Conservation (phyloP, 2,888 invertebrate genomes). For the Trachelus tabidus region DNA sequence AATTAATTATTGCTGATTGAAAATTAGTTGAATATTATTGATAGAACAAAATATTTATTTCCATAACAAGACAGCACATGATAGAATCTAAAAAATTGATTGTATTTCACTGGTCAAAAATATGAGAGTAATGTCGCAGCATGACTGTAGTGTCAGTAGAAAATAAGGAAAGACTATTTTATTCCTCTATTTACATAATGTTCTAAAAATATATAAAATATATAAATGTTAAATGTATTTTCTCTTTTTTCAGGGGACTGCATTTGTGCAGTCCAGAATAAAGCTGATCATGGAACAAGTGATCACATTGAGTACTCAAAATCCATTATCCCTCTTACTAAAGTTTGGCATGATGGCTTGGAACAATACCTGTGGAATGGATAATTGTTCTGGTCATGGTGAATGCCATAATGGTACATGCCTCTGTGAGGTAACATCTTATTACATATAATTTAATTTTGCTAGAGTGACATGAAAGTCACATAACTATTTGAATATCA, state of each 20-base stretch:
- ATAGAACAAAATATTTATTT: background rate
- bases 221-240: background rate
- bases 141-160: background rate
- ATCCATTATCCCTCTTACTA: slow-evolving; percentile 62
- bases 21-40: background rate
- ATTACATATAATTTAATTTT: slow-evolving; percentile 41
- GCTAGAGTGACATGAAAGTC: background rate
- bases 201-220: background rate
- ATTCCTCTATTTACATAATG: background rate
- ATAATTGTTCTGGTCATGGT: slow-evolving; percentile 88
- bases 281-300: slow-evolving; percentile 62
- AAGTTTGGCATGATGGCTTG: slow-evolving; percentile 64
- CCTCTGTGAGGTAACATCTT: slow-evolving; percentile 81
- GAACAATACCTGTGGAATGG: slow-evolving; percentile 72
- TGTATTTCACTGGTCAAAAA: background rate
- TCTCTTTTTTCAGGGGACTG: slow-evolving; percentile 41
- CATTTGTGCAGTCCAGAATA: slow-evolving; percentile 45
- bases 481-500: background rate
- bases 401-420: slow-evolving; percentile 94
- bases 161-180: background rate
- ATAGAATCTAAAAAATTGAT: background rate
- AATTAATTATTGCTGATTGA: background rate
- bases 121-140: background rate
- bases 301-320: slow-evolving; percentile 62
- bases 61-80: background rate